These are phyloP conservation scores for Orientallactaga sibirica DNA, from an alignment of 2,797 vertebrate species.

Conservation along the genomic window DNA sequence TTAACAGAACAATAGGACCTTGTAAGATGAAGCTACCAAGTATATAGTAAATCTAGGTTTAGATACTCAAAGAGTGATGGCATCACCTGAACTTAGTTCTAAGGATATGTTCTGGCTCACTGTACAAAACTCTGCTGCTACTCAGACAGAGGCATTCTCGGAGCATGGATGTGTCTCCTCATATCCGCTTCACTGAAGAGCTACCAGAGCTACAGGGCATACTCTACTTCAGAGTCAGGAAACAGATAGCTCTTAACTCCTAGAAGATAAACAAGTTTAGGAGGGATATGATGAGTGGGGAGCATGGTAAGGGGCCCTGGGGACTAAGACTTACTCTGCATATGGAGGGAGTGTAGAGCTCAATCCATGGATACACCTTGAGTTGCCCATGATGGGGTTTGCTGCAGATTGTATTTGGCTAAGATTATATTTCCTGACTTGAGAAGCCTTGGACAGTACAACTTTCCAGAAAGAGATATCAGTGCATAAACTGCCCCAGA, in stretches of 20 bases:
- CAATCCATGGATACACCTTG: rapidly evolving
- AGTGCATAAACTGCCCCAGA: too few relatives aligned
- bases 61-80: not conserved
- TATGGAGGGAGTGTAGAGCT: rapidly evolving
- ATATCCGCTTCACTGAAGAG: rapidly evolving
- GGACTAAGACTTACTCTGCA: not conserved
- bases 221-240: not conserved
- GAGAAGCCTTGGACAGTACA: not conserved
- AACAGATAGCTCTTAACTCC: not conserved
- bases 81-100: not conserved
- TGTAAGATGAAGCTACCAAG: not conserved
- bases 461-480: not conserved
- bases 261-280: too few relatives aligned
- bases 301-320: rapidly evolving
- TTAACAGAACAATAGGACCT: not conserved
- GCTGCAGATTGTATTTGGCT: too few relatives aligned
- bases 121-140: not conserved
- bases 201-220: rapidly evolving
- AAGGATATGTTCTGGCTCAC: not conserved
- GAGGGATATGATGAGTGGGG: not conserved
- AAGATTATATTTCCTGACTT: not conserved
- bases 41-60: not conserved
- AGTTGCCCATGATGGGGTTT: not conserved
- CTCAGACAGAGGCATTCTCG: not conserved
- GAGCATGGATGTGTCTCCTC: not conserved